Evolutionary conservation across 2,888 invertebrate genomes (phyloP).

Genomic region (Eilema griseolum): DNA sequence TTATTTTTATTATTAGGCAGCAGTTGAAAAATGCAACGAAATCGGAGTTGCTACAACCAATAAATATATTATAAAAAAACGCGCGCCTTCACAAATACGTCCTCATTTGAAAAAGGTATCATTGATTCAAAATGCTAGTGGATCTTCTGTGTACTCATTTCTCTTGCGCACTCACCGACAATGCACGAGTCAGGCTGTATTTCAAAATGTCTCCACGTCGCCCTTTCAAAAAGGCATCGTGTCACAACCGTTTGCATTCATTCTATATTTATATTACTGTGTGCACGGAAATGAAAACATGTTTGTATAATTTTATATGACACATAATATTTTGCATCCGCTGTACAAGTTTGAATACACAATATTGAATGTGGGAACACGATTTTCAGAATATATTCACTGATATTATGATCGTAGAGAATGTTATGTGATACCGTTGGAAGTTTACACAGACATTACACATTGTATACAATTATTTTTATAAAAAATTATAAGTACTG

Average conservation of each 20-base stretch:
- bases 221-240: constrained; percentile 34
- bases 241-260: constrained; percentile 36
- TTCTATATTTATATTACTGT: constrained; percentile 35
- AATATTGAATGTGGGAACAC: constrained; percentile 40
- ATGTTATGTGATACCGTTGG: background rate
- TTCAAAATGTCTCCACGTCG: constrained; percentile 32
- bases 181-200: constrained; percentile 14
- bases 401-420: background rate
- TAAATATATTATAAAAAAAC: too few species aligned
- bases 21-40: too few species aligned
- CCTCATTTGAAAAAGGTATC: too few species aligned
- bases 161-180: background rate
- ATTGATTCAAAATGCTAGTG: background rate
- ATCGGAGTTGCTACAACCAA: too few species aligned
- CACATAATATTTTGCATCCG: constrained; percentile 45
- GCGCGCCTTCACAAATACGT: too few species aligned
- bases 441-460: background rate
- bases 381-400: background rate
- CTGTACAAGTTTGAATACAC: constrained; percentile 41
- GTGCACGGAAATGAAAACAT: constrained; percentile 46
- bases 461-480: background rate
- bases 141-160: constrained; percentile 2
- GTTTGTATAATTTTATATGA: constrained; percentile 42
- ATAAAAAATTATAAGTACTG: too few species aligned
- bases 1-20: too few species aligned